Base-by-base conservation (phyloP, 2,888 invertebrate genomes). In the Plebejus anna region DNA sequence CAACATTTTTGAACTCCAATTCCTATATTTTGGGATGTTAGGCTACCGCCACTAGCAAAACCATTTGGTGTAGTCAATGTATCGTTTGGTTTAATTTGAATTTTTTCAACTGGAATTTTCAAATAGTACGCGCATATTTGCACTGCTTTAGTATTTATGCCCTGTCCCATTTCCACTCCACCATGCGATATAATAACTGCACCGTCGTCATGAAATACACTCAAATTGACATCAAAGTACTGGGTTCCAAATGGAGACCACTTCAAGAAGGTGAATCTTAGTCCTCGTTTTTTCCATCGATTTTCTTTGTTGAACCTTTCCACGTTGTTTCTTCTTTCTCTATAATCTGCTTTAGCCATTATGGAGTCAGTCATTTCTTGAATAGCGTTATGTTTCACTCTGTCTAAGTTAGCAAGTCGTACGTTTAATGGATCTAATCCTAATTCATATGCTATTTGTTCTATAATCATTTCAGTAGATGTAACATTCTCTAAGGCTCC, bases 91-190 rank as follows among this genome's bases (percentile, higher is more conserved):
- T 96, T 96, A 1, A 97, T 94, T 59, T 91, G 94, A 1, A 98
- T 90, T 88, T 95, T 94, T 0, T 95, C 94, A 66, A 97, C 80
- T 3, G 96, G 92, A 77, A 97, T 95, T 1, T 95, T 96, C 0
- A 97, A 89, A 2, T 95, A 95, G 82, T 96, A 95, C 0, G 97
- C 97, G 4, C 89, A 87, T 2, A 96, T 95, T 91, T 96, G 96
- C 4, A 95, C 94, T 0, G 95, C 95, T 95, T 95, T 91, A 1
- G 97, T 97, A 80, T 97, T 90, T 73, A 97, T 94, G 11, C 98
- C 98, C 90, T 98, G 98, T 0, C 98, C 98, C 83, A 96, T 95
- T 91, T 97, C 97, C 47, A 96, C 91, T 1, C 96, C 97, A 16
- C 96, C 96, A 81, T 97, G 97, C 1, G 95, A 90, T 7, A 98